Evolutionary conservation across 2,888 invertebrate species (phyloP), one percentile per base, ranked within the genome.

Genomic region (Gastrophysa polygoni): DNA sequence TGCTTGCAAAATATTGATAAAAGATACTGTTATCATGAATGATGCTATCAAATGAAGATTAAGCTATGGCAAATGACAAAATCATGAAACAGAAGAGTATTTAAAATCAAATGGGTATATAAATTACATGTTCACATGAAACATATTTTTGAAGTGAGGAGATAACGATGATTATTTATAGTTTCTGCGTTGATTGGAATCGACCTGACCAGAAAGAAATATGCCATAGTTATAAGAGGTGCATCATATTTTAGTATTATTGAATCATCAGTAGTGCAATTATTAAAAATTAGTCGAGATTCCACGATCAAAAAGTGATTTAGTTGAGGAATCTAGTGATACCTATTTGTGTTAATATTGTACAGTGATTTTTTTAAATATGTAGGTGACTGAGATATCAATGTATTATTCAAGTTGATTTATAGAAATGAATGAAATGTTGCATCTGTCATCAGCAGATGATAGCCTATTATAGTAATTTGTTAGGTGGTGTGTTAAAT

Each of bases 321-420:
- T 49, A 52, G 44, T 61, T 57, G 61, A 56, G 59, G 44, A 58
- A 55, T 48, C 62, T 68, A 74, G 73, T 72, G 74, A 74, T 74
- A n/a, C n/a, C n/a, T n/a, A 70, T 70, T 74, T 75, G 69, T 71
- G 74, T 72, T 76, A 70, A 74, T 73, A 73, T 66, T 77, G 78
- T 78, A 78, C 75, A 77, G 77, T 77, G 75, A 75, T 74, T 76
- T 74, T n/a, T 75, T 72, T 73, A 75, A 71, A 38, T 38, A 64
- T 54, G 75, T 78, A 78, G 78, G 68, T 76, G 78, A 78, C 77
- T 78, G 77, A 78, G 74, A 70, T 73, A 73, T 73, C 68, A 71
- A 71, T 74, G 72, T 74, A 73, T 72, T 56, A 8, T 48, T 17
- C 20, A 68, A 74, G 69, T n/a, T 14, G 14, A 14, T 47, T 49